These are phyloP conservation scores for Mesocricetus auratus DNA, from an alignment of 2,113 vertebrate species.

Conservation along the genomic window DNA sequence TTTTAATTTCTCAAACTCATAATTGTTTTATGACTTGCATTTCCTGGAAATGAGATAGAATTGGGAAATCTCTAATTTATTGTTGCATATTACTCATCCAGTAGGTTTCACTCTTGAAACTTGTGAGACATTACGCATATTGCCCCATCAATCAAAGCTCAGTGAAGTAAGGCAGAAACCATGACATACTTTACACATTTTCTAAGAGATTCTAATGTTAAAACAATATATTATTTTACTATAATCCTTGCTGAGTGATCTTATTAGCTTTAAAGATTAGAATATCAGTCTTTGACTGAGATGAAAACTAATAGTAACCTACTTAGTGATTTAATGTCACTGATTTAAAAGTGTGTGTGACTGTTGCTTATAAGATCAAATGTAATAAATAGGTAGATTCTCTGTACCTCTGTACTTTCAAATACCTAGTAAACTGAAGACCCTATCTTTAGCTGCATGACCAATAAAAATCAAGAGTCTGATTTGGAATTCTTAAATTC, in stretches of 20 bases:
- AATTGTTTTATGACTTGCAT: slow-evolving; percentile 25
- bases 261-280: not conserved
- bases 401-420: not conserved
- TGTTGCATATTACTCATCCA: slow-evolving; percentile 53
- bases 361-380: not conserved
- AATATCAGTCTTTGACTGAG: not conserved
- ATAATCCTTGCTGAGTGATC: slow-evolving; percentile 34
- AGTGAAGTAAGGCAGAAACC: slow-evolving; percentile 29
- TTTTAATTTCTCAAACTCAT: not conserved
- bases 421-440: not conserved
- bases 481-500: not conserved
- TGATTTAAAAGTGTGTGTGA: not conserved
- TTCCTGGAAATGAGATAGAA: not conserved
- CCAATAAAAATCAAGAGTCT: not conserved
- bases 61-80: slow-evolving; percentile 28
- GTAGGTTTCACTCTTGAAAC: slow-evolving; percentile 43
- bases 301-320: not conserved
- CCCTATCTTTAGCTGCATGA: not conserved
- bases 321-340: not conserved
- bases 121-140: slow-evolving; percentile 58
- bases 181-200: slow-evolving; percentile 66
- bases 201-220: slow-evolving; percentile 33
- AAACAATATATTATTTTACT: slow-evolving; percentile 35
- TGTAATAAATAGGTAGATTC: not conserved
- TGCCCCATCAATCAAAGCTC: slow-evolving; percentile 52